These are phyloP conservation scores for Noctua comes DNA, from an alignment of 2,888 invertebrate species.

Conservation along the genomic window DNA sequence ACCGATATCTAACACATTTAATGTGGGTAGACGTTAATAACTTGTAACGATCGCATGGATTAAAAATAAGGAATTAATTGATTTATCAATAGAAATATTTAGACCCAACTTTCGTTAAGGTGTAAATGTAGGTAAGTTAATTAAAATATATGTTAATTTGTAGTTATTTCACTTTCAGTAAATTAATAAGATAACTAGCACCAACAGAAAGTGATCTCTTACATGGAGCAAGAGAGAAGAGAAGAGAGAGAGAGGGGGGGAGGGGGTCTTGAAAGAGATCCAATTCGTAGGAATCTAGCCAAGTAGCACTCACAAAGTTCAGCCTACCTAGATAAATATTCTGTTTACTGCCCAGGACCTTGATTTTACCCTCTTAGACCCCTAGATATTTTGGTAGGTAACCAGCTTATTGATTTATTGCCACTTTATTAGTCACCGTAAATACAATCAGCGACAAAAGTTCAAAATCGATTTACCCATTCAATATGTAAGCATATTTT, in stretches of 20 bases:
- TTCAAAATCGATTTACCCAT: background rate
- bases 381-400: background rate
- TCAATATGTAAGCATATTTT: background rate
- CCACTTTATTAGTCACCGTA: background rate
- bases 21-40: constrained; percentile 23
- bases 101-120: constrained; percentile 4
- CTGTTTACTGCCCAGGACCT: background rate
- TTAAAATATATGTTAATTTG: constrained; percentile 28
- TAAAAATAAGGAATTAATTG: constrained; percentile 38
- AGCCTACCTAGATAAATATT: background rate
- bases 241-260: too few relatives aligned
- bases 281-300: background rate
- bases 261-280: too few relatives aligned
- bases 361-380: background rate
- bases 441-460: background rate
- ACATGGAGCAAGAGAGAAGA: too few relatives aligned
- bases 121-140: background rate
- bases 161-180: background rate
- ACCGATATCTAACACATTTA: background rate
- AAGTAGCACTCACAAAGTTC: background rate
- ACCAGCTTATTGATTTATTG: background rate
- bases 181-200: background rate
- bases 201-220: too few relatives aligned
- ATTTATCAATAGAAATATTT: constrained; percentile 7
- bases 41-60: constrained; percentile 9